Percentiles rank a stretch among this genome's conserved stretches.
phyloP scores from a whole-genome alignment of 2,888 invertebrate species.

The Tetragnatha montana region DNA sequence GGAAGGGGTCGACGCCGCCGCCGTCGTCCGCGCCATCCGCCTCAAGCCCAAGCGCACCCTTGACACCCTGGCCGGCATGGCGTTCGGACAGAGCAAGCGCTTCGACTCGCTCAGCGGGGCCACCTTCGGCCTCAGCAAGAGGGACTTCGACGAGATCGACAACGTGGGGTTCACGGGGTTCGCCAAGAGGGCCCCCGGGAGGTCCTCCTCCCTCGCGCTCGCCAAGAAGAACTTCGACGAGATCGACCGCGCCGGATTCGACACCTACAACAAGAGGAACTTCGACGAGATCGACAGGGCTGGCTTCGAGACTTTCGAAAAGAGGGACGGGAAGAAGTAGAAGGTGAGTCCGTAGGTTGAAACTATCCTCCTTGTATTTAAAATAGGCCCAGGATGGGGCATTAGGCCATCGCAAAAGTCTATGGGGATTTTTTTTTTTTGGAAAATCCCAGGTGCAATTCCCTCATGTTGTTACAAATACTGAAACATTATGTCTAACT shows the following conservation, averaged over 20 bases:
- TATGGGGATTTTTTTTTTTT: too few relatives aligned
- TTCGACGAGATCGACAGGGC: constrained; percentile 78
- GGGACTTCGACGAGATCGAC: constrained; percentile 70
- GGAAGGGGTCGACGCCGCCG: constrained; percentile 76
- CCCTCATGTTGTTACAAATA: too few relatives aligned
- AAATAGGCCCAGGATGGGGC: too few relatives aligned
- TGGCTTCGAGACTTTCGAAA: constrained; percentile 77
- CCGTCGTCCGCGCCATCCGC: constrained; percentile 44
- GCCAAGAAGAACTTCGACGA: constrained; percentile 81
- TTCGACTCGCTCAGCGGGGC: constrained; percentile 74
- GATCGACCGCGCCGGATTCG: constrained; percentile 80
- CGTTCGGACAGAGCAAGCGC: constrained; percentile 76
- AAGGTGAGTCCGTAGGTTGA: too few relatives aligned
- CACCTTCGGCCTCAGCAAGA: constrained; percentile 66
- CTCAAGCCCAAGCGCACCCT: constrained; percentile 53
- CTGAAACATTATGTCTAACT: too few relatives aligned
- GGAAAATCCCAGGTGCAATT: too few relatives aligned
- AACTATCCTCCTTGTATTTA: too few relatives aligned
- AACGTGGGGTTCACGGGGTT: constrained; percentile 72
- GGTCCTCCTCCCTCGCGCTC: constrained; percentile 67
- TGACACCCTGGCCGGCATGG: constrained; percentile 74
- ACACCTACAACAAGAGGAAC: constrained; percentile 80
- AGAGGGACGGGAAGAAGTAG: constrained; percentile 73
- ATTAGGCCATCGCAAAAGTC: too few relatives aligned
- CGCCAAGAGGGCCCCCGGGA: constrained; percentile 76